Evolutionary conservation across 2,797 vertebrate species (phyloP).

Genomic region (Hoplostethus mediterraneus): DNA sequence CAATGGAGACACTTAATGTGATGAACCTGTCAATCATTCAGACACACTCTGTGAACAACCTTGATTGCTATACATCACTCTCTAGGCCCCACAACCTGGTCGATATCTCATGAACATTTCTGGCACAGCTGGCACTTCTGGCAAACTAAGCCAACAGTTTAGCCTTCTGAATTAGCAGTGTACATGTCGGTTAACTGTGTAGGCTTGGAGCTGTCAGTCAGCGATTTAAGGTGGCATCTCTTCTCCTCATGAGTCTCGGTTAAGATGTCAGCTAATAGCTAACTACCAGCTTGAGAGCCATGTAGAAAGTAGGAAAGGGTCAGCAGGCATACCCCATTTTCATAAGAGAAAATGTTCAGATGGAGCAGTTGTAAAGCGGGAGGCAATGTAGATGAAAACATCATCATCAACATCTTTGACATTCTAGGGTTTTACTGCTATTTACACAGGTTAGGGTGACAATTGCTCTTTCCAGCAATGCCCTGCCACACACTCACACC

Average conservation of each 20-base stretch:
- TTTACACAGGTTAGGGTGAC: constrained; percentile 2
- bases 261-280: not conserved
- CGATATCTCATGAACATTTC: constrained; percentile 23
- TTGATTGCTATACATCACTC: not conserved
- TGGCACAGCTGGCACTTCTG: too few species aligned
- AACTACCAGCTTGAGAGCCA: not conserved
- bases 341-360: not conserved
- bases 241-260: not conserved
- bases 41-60: not conserved
- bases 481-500: constrained; percentile 15
- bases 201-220: too few species aligned
- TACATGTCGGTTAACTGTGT: too few species aligned
- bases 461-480: not conserved
- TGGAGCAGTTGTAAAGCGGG: not conserved
- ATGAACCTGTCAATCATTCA: not conserved
- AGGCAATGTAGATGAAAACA: not conserved
- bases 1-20: not conserved
- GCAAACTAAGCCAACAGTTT: not conserved
- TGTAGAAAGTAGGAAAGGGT: not conserved
- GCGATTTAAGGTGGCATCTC: too few species aligned
- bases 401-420: not conserved
- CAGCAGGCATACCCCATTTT: not conserved
- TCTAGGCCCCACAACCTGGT: constrained; percentile 3
- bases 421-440: constrained; percentile 2
- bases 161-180: too few species aligned